Base-by-base conservation (phyloP, 2,113 vertebrate species). In the Tympanuchus pallidicinctus region DNA sequence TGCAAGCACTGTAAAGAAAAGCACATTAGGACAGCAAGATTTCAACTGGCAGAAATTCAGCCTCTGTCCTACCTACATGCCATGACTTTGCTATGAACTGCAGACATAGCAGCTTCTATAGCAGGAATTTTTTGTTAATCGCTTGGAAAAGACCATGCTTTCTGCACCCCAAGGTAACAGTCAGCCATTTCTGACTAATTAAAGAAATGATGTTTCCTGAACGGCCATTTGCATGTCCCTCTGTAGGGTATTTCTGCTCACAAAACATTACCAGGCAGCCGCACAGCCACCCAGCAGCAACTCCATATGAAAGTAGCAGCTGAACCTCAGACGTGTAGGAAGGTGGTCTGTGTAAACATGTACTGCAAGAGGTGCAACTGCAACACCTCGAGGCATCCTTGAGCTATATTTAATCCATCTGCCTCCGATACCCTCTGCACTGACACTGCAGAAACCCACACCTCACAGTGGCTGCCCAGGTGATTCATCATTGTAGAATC, bases 1-100 rank as follows among this genome's bases (percentile, higher is more conserved):
- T 88, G 92, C 91, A 94, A 95, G 89, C 79, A 34, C 71, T 48
- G 30, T 36, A 60, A 0, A 12, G 86, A 82, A 77, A 3, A n/a
- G 81, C 81, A 92, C 80, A 60, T 91, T 52, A 92, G 93, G 91
- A 88, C 94, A 86, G 66, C 56, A 89, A 94, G 70, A 66, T 92
- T 94, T 95, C 24, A 92, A 89, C n/a, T 70, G 73, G 94, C 78
- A 94, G 72, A 74, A 96, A 94, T 88, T 95, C 89, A 91, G 91
- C 72, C 87, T 92, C 78, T 10, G 11, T 56, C 81, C 78, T 79
- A 93, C 78, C 88, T 74, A 89, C 94, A 90, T 92, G 76, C 90
- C 89, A 94, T 69, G 82, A 83, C 79, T 94, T 90, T 13, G 11
- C 88, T 80, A 63, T 10, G 48, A 80, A 56, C 57, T 61, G 57